Conservation (phyloP, 23 tunicate species). For the Clavelina lepadiformis region DNA sequence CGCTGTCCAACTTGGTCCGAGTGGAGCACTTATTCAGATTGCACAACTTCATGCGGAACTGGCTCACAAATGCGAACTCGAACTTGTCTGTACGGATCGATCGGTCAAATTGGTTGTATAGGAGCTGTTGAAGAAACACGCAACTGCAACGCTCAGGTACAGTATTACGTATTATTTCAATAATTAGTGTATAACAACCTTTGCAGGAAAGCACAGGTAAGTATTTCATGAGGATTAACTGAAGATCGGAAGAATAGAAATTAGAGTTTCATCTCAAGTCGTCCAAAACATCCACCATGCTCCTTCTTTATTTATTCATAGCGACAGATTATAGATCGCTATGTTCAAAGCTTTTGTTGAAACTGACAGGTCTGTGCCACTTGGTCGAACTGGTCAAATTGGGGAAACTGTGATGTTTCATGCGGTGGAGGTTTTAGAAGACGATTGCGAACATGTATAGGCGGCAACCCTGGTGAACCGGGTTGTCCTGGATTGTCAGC, state of each 20-base stretch:
- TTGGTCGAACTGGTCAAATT: constrained; percentile 41
- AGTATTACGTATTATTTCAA: too few relatives aligned
- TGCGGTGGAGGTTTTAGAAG: constrained; percentile 39
- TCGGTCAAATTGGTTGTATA: constrained; percentile 59
- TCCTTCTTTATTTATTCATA: too few relatives aligned
- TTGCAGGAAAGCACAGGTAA: too few relatives aligned
- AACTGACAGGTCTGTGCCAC: constrained; percentile 26
- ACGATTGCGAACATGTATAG: constrained; percentile 14
- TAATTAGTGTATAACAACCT: too few relatives aligned
- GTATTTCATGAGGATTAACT: too few relatives aligned
- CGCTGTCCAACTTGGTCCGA: constrained; percentile 54
- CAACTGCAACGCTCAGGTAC: constrained; percentile 69
- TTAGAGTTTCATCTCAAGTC: too few relatives aligned
- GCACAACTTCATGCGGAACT: constrained; percentile 64
- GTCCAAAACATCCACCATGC: too few relatives aligned
- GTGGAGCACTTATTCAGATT: constrained; percentile 46
- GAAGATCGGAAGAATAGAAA: too few relatives aligned
- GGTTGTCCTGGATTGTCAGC: constrained; percentile 52
- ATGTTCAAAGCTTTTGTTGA: not conserved
- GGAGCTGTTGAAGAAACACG: constrained; percentile 20
- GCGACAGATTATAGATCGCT: too few relatives aligned
- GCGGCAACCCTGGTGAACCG: constrained; percentile 34
- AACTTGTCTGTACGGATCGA: constrained; percentile 37
- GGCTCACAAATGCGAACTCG: constrained; percentile 51
- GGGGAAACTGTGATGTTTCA: constrained; percentile 32